phyloP scores from a whole-genome alignment of 2,113 vertebrate genomes.

The Pavo muticus region DNA sequence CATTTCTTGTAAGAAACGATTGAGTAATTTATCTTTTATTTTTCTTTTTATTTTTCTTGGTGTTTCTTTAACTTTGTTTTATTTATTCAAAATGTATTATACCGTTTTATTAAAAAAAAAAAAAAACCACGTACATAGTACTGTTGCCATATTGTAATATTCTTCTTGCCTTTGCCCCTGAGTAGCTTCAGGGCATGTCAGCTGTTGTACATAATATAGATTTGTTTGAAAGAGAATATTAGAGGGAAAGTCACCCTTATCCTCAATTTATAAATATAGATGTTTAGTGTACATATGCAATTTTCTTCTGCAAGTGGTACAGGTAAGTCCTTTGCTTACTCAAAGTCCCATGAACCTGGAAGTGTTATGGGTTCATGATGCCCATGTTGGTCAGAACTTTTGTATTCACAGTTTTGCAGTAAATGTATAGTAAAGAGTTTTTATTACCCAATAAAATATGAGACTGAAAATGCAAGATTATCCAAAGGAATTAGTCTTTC shows the following conservation, averaged over 20 bases:
- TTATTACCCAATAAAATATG: neutral
- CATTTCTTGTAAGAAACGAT: neutral
- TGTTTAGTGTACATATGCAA: neutral
- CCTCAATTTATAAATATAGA: neutral
- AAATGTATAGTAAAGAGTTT: rapidly evolving
- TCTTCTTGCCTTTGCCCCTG: neutral
- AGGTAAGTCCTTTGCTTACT: neutral
- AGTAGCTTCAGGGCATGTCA: neutral
- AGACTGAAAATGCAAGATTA: neutral
- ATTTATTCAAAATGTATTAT: neutral
- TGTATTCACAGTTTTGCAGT: neutral
- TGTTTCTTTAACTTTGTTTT: neutral
- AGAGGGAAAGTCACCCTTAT: neutral
- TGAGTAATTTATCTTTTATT: neutral
- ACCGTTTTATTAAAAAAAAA: neutral
- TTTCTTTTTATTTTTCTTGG: neutral
- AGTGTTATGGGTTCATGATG: neutral
- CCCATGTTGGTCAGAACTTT: neutral
- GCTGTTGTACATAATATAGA: neutral
- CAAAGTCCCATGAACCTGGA: rapidly evolving
- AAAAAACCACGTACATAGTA: neutral
- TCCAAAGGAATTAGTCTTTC: neutral
- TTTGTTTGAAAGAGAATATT: neutral
- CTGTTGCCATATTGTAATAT: neutral
- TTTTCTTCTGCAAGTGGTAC: neutral